Evolutionary conservation across 2,113 vertebrate species (phyloP), one percentile per base, ranked within the genome.

Genomic region (Cervus canadensis): DNA sequence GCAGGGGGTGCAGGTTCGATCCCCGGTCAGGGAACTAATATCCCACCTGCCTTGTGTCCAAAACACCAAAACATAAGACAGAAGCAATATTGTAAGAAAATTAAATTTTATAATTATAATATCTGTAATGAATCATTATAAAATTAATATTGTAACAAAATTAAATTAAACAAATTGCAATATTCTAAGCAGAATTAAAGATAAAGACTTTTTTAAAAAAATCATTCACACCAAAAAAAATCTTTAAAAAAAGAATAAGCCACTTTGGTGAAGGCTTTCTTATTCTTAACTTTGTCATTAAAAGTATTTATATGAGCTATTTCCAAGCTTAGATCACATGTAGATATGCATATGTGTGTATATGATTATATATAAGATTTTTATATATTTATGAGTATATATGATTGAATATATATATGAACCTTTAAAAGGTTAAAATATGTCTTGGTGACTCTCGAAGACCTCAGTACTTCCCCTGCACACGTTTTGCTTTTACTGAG

Each of bases 271-370:
- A 98, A 98, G 48, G 30, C 94, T 98, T 98, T 98, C 98, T 98
- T 98, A 71, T 98, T 98, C 96, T 96, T 98, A 98, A 97, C 92
- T 95, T 97, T 97, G 93, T 97, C 93, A 89, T 96, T 98, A 97
- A 97, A 98, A 97, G 83, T 95, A 96, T 98, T 98, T 98, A 96
- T 97, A 36, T 97, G 92, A 98, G 87, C 88, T 97, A 52, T 97
- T 97, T 97, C 87, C 98, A 97, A 96, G 57, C 92, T 98, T 95
- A 97, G 79, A 89, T 95, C 83, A 21, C 28, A 71, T 28, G 57
- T 87, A 36, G 74, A 45, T 74, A 5, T 48, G 7, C 79, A 95
- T 89, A 60, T 30, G 81, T 83, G 19, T 83, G 16, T 45, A 10
- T 56, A 94, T 92, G 76, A 26, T 28, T 95, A 62, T 56, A 13